These are phyloP conservation scores for Caenorhabditis japonica DNA, from an alignment of 2,888 invertebrate species.

Conservation along the genomic window DNA sequence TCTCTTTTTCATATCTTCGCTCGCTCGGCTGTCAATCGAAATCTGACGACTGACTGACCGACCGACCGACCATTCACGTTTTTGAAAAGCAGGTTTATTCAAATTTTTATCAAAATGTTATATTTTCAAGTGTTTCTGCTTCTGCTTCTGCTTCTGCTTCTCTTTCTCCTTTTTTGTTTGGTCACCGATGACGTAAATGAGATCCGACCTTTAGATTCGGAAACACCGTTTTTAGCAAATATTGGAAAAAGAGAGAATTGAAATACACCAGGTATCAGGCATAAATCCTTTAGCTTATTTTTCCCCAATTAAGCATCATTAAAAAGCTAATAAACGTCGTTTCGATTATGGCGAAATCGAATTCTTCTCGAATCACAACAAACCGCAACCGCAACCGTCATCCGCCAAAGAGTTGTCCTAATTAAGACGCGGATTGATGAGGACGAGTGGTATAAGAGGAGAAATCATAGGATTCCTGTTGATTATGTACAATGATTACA, in stretches of 20 bases:
- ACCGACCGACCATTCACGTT: conserved; percentile 33
- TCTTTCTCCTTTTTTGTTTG: no score
- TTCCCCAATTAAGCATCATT: no score
- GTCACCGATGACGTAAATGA: conserved; percentile 40
- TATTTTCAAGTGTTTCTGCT: conserved; percentile 7
- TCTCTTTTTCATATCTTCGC: conserved; percentile 16
- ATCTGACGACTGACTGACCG: no score
- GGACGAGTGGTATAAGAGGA: conserved; percentile 26
- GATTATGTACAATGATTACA: background rate
- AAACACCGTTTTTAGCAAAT: no score
- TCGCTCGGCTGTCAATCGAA: background rate
- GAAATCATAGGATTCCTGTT: background rate
- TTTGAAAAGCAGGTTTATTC: conserved; percentile 5
- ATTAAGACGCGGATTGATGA: conserved; percentile 36
- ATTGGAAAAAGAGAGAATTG: conserved; percentile 3
- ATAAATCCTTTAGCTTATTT: no score
- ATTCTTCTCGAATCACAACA: conserved; percentile 22
- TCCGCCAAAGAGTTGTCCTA: conserved; percentile 38
- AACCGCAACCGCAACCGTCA: background rate
- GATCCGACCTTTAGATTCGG: conserved; percentile 35
- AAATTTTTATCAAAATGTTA: conserved; percentile 40
- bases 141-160: background rate
- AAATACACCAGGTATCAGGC: no score
- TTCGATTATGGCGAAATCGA: conserved; percentile 36
- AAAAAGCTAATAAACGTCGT: conserved; percentile 32